phyloP scores from a whole-genome alignment of 2,797 vertebrate species.

The Prunella strophiata region DNA sequence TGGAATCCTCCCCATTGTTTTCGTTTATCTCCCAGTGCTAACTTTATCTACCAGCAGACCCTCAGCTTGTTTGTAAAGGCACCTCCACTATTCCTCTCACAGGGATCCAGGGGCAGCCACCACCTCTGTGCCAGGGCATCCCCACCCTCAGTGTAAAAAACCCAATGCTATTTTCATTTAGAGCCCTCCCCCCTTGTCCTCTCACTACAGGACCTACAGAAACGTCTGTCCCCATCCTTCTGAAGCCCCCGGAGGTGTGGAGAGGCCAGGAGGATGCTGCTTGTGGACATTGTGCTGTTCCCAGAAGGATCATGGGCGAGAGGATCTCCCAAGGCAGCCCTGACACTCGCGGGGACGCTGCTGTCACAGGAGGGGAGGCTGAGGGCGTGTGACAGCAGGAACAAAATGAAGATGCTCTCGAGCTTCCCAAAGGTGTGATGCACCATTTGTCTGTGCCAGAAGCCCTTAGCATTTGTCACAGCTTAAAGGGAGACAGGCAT shows the following conservation, averaged over 20 bases:
- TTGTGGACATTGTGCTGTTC: background rate
- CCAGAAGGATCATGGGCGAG: background rate
- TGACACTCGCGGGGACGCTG: background rate
- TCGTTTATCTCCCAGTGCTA: no score
- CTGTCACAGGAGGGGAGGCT: background rate
- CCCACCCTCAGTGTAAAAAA: rapidly evolving
- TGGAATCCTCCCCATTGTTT: no score
- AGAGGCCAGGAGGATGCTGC: background rate
- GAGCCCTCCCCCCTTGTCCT: background rate
- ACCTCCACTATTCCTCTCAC: background rate
- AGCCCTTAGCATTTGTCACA: background rate
- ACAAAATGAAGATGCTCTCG: background rate
- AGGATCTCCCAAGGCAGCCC: background rate
- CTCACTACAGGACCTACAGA: rapidly evolving
- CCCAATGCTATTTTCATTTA: background rate
- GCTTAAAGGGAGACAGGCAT: background rate
- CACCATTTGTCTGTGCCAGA: background rate
- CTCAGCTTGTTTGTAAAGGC: no score
- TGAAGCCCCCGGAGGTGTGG: rapidly evolving
- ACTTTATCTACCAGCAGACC: no score
- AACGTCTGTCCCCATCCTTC: background rate
- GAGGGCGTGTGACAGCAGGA: background rate
- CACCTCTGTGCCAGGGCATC: background rate
- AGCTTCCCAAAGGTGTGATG: background rate
- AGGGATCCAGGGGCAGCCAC: background rate